Percentiles rank a stretch among this genome's conserved stretches.
Conservation (phyloP, 2,888 invertebrate genomes). For the Clunio marinus region DNA sequence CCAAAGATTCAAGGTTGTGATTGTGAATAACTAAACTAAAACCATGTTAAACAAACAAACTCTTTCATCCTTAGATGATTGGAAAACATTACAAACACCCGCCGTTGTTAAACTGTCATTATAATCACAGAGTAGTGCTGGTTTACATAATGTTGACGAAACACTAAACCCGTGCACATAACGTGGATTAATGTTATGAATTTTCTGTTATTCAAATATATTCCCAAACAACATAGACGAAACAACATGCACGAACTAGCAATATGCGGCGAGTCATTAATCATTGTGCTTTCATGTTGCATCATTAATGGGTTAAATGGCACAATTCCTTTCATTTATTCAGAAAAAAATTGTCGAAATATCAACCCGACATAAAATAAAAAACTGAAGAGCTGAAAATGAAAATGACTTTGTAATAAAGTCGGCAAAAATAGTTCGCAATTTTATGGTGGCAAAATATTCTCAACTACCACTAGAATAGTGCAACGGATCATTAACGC, state of each 20-base stretch:
- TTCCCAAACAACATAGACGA: background rate
- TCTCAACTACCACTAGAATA: too few relatives aligned
- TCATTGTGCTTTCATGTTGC: constrained; percentile 35
- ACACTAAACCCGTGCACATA: constrained; percentile 19
- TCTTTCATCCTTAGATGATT: too few relatives aligned
- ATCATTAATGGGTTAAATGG: constrained; percentile 36
- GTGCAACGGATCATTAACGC: too few relatives aligned
- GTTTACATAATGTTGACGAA: constrained; percentile 27
- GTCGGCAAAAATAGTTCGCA: too few relatives aligned
- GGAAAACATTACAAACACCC: too few relatives aligned
- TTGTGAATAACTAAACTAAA: too few relatives aligned
- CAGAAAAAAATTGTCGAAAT: constrained; percentile 11
- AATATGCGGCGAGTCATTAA: constrained; percentile 36
- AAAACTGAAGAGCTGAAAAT: too few relatives aligned
- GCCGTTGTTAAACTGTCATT: background rate
- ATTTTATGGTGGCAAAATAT: background rate
- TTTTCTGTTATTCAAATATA: constrained; percentile 4
- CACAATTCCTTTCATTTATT: background rate
- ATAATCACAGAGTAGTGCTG: constrained; percentile 31
- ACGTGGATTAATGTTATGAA: constrained; percentile 32
- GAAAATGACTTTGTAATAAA: too few relatives aligned
- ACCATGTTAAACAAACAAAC: too few relatives aligned
- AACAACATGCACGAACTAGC: constrained; percentile 31
- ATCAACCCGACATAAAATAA: background rate
- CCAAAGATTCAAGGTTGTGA: too few relatives aligned